These are phyloP conservation scores for Dolichopus griseipennis DNA, from an alignment of 2,888 invertebrate genomes.

Conservation along the genomic window DNA sequence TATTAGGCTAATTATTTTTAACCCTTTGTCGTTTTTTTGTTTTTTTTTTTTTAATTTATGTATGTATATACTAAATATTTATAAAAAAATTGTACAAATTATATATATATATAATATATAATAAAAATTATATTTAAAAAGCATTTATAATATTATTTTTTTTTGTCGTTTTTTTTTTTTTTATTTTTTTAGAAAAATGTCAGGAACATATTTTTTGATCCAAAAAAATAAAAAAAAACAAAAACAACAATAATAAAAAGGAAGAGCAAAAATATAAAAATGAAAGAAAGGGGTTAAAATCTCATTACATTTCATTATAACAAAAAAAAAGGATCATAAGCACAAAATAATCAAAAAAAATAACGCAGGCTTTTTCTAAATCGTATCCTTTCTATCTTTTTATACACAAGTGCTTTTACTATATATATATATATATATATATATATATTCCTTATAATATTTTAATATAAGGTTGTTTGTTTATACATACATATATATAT, in stretches of 20 bases:
- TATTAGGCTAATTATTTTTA: conserved; percentile 4
- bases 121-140: background rate
- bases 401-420: background rate
- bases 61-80: too few relatives aligned
- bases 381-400: conserved; percentile 3
- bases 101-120: background rate
- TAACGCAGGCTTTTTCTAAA: conserved; percentile 1
- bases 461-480: background rate
- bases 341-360: background rate
- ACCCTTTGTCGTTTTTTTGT: background rate
- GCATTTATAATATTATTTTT: too few relatives aligned
- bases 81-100: too few relatives aligned
- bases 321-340: background rate
- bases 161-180: too few relatives aligned
- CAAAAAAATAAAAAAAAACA: background rate
- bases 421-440: background rate
- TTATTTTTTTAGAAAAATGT: background rate
- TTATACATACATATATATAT: background rate
- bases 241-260: background rate
- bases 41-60: too few relatives aligned
- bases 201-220: conserved; percentile 2
- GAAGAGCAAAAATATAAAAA: background rate
- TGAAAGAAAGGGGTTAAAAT: background rate
- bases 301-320: conserved; percentile 4
- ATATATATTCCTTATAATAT: background rate